These are phyloP conservation scores for Patella caerulea DNA, from an alignment of 2,888 invertebrate genomes.

Conservation along the genomic window DNA sequence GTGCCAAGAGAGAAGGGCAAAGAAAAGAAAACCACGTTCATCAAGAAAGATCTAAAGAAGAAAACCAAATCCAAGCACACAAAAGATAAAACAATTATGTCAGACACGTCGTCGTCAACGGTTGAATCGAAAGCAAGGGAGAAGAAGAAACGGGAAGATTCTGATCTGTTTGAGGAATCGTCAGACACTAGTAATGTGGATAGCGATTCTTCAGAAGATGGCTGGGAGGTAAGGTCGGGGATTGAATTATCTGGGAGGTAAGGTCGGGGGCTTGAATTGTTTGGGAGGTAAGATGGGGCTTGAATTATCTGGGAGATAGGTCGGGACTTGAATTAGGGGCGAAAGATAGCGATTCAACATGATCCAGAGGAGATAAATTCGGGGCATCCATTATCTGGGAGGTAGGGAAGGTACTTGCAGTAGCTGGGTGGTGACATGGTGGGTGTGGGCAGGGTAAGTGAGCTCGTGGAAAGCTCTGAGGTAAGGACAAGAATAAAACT, in stretches of 20 bases:
- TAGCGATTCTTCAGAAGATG: neutral
- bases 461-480: too few relatives aligned
- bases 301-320: too few relatives aligned
- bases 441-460: too few relatives aligned
- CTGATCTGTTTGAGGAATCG: neutral
- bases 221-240: neutral
- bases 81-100: constrained; percentile 8
- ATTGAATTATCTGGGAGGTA: too few relatives aligned
- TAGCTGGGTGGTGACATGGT: too few relatives aligned
- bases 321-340: too few relatives aligned
- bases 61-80: neutral
- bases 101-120: neutral
- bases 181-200: neutral
- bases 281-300: neutral
- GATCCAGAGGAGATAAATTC: too few relatives aligned
- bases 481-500: too few relatives aligned
- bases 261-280: too few relatives aligned
- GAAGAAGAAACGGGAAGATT: neutral
- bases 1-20: neutral
- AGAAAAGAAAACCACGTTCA: constrained; percentile 1
- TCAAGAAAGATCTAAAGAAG: neutral
- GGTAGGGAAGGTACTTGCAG: too few relatives aligned
- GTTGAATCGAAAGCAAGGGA: neutral
- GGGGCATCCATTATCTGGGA: too few relatives aligned
- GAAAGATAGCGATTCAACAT: too few relatives aligned